Base-by-base conservation (phyloP, 1,140 invertebrate genomes). In the Pseudomyrmex cubaensis region DNA sequence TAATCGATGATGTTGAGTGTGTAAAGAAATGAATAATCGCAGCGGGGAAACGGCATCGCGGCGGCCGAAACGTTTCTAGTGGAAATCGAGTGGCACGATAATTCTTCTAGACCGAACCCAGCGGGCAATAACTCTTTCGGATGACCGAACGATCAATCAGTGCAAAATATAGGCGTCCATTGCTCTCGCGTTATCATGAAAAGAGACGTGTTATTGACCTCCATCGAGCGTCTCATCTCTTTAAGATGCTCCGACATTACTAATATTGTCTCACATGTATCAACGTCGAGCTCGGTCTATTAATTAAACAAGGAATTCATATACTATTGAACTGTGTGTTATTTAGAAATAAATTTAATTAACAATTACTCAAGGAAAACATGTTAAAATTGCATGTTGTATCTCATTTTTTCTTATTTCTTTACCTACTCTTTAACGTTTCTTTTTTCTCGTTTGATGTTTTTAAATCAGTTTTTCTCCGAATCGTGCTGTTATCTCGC, bases 81-180 rank as follows among this genome's bases (percentile, higher is more conserved):
- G 77, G 85, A 89, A 89, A 89, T 84, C 82, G 88, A 89, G 85
- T 84, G 76, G 80, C 17, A 17, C 85, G 82, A 89, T 89, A 89
- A 89, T 75, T 89, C 88, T 88, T 89, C 67, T 44, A 46, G 52
- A 25, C 22, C 46, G 77, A 82, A 61, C 85, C n/a, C 54, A 77
- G 52, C 66, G 87, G 48, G 57, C 76, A 82, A 89, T 89, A 89
- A 89, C 77, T 89, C 87, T 86, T 85, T 69, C 64, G 67, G 82
- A 85, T 83, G 62, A 85, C 57, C 66, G 66, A 20, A 48, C 85
- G 77, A 89, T 89, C 87, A 89, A 87, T 89, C 88, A 87, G 85
- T 5, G n/a, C 52, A 61, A 82, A 72, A 88, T 89, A 88, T 86
- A 84, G 84, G 64, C 84, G 61, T 76, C 50, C 52, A 84, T 83